Conservation (phyloP, 1,140 invertebrate genomes). For the Acromyrmex charruanus region DNA sequence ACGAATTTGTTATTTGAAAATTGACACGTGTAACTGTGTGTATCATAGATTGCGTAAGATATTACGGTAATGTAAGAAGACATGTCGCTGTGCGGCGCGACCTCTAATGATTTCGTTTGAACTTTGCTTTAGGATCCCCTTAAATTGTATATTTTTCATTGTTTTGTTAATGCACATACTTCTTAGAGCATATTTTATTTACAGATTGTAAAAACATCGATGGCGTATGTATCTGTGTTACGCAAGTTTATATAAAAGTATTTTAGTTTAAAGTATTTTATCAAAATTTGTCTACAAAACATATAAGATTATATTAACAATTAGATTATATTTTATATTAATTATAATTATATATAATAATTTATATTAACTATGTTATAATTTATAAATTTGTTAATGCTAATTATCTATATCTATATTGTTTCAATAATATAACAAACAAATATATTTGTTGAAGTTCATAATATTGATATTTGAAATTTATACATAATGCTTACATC, state of each 20-base stretch:
- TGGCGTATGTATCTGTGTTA: constrained; percentile 70
- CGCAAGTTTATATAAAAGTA: constrained; percentile 13
- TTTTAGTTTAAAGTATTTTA: not conserved
- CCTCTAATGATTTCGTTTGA: no score
- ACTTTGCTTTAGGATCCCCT: no score
- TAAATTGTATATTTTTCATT: not conserved
- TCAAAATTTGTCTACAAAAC: not conserved
- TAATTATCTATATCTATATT: not conserved
- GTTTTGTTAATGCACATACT: not conserved
- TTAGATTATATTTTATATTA: not conserved
- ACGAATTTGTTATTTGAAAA: no score
- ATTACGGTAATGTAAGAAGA: no score
- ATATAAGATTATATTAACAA: not conserved
- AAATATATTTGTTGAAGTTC: not conserved
- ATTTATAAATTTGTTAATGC: not conserved
- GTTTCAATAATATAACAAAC: not conserved
- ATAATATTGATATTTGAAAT: not conserved
- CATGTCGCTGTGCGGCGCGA: no score
- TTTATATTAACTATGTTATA: not conserved
- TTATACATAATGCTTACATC: not conserved
- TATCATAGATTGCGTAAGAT: no score
- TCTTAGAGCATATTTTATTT: constrained; percentile 20
- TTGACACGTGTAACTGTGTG: no score
- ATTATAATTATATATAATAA: not conserved
- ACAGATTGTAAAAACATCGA: constrained; percentile 69